A percentile compares a stretch with the other conserved stretches of the same genome.
Evolutionary conservation across 2,888 invertebrate genomes (phyloP).

Genomic region (Allacma fusca): DNA sequence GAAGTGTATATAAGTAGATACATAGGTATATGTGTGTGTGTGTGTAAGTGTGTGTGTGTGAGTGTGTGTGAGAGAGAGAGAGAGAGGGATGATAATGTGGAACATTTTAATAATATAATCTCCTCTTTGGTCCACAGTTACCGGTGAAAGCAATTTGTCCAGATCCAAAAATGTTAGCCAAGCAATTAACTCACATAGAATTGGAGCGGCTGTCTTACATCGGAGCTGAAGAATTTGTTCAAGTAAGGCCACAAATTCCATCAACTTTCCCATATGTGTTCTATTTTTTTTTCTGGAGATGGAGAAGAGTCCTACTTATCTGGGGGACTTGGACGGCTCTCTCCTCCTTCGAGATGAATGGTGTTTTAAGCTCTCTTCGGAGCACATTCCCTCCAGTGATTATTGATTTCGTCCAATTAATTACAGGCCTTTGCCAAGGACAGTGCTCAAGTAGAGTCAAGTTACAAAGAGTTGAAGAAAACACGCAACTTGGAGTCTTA

Average conservation of each 20-base stretch:
- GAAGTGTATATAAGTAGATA: too few relatives aligned
- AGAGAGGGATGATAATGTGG: constrained; percentile 1
- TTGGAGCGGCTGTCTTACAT: constrained; percentile 92
- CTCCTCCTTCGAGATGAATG: too few relatives aligned
- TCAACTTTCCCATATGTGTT: not conserved
- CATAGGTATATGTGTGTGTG: too few relatives aligned
- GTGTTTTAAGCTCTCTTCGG: too few relatives aligned
- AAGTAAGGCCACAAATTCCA: constrained; percentile 64
- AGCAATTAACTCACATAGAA: constrained; percentile 94
- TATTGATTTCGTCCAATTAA: not conserved
- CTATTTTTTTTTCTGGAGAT: not conserved
- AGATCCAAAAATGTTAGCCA: constrained; percentile 83
- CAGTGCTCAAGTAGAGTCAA: constrained; percentile 61
- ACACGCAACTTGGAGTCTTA: constrained; percentile 96
- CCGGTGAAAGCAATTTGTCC: constrained; percentile 68
- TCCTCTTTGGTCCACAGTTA: constrained; percentile 47
- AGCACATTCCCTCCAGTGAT: constrained; percentile 9
- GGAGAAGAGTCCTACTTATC: too few relatives aligned
- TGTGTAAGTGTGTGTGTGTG: not conserved
- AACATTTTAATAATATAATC: constrained; percentile 29
- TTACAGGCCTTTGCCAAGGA: constrained; percentile 53
- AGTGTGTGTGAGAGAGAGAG: not conserved
- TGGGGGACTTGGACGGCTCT: too few relatives aligned
- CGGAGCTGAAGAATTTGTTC: constrained; percentile 96
- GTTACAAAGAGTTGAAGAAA: constrained; percentile 84